phyloP scores from a whole-genome alignment of 2,888 invertebrate genomes.

The Laothoe populi region DNA sequence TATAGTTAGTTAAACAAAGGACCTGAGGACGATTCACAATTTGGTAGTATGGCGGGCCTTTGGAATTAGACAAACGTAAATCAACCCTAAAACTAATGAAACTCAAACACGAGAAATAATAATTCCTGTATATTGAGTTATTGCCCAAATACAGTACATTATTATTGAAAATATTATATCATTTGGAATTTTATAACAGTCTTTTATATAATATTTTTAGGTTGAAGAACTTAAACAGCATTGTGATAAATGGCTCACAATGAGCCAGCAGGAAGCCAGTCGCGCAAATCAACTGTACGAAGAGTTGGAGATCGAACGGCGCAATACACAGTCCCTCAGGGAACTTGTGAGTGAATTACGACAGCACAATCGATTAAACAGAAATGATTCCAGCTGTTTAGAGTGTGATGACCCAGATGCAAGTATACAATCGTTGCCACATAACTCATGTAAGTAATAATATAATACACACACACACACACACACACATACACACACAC shows the following conservation, averaged over 20 bases:
- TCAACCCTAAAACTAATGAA: too few relatives aligned
- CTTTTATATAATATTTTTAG: conserved; percentile 58
- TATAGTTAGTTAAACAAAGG: too few relatives aligned
- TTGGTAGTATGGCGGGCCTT: too few relatives aligned
- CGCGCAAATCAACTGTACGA: conserved; percentile 56
- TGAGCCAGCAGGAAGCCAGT: conserved; percentile 60
- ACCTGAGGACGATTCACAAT: too few relatives aligned
- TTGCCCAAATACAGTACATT: too few relatives aligned
- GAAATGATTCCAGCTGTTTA: conserved; percentile 63
- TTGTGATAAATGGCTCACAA: conserved; percentile 63
- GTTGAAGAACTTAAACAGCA: conserved; percentile 76
- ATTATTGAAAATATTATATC: too few relatives aligned
- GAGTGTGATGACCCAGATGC: conserved; percentile 75
- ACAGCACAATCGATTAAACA: conserved; percentile 65
- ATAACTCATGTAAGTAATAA: conserved; percentile 71
- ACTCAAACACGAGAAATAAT: too few relatives aligned
- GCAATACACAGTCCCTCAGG: conserved; percentile 52
- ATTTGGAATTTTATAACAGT: too few relatives aligned
- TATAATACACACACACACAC: too few relatives aligned
- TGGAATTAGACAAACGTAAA: too few relatives aligned
- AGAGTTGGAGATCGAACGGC: conserved; percentile 63
- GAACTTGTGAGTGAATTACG: conserved; percentile 67
- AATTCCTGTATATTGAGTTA: too few relatives aligned
- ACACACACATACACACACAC: too few relatives aligned
- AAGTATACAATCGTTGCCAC: conserved; percentile 60